Evolutionary conservation across 2,888 invertebrate species (phyloP).

Genomic region (Euplagia quadripunctaria): DNA sequence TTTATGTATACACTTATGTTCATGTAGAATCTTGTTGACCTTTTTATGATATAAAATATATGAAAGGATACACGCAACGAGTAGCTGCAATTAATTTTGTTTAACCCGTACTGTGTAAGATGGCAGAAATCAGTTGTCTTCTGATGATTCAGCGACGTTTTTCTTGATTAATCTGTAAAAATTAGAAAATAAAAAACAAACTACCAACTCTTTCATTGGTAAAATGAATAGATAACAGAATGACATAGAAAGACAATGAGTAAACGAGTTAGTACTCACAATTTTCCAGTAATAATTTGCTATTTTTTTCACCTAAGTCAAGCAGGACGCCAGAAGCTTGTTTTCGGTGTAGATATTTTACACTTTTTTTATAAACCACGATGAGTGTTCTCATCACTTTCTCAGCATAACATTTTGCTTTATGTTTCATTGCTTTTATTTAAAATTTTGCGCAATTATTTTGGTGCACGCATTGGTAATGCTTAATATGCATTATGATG

Average conservation of each 20-base stretch:
- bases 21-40: too few species aligned
- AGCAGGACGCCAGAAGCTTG: not conserved
- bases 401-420: not conserved
- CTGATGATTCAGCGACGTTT: not conserved
- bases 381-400: too few species aligned
- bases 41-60: not conserved
- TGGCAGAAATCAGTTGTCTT: not conserved
- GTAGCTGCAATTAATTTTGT: too few species aligned
- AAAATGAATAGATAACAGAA: too few species aligned
- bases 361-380: too few species aligned
- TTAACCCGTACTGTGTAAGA: not conserved
- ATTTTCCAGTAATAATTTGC: not conserved
- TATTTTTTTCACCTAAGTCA: not conserved
- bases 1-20: constrained; percentile 11
- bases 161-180: not conserved
- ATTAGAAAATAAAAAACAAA: not conserved
- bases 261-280: not conserved
- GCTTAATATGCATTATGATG: not conserved
- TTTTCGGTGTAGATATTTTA: too few species aligned
- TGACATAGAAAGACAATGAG: too few species aligned
- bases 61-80: too few species aligned
- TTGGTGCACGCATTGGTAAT: not conserved
- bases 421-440: constrained; percentile 1
- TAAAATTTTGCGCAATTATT: constrained; percentile 19
- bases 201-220: too few species aligned